These are phyloP conservation scores for Stercorarius parasiticus DNA, from an alignment of 2,113 vertebrate genomes.

Conservation along the genomic window DNA sequence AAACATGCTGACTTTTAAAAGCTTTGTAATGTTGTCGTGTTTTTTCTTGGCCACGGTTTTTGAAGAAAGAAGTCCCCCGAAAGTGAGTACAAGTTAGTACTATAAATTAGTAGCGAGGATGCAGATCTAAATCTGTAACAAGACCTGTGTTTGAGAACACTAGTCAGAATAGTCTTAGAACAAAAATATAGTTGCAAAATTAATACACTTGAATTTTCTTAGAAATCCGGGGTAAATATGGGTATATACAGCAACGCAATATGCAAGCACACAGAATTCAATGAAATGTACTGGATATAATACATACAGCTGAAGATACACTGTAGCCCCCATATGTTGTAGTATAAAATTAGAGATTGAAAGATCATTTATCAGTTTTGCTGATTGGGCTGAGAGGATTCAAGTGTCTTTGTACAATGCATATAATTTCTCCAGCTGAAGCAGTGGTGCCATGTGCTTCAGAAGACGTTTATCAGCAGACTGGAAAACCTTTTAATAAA, in stretches of 20 bases:
- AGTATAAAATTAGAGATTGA: not conserved
- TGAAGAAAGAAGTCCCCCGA: not conserved
- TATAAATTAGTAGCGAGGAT: not conserved
- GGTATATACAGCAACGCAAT: not conserved
- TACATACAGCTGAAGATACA: not conserved
- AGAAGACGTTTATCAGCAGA: slow-evolving; percentile 1
- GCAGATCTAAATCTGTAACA: not conserved
- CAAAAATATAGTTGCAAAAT: not conserved
- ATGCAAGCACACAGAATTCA: not conserved
- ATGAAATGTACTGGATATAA: not conserved
- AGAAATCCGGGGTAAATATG: not conserved
- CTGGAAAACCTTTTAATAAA: not conserved
- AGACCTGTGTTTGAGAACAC: not conserved
- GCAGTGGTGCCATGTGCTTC: not conserved
- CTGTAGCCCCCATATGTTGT: not conserved
- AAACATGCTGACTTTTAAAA: not conserved
- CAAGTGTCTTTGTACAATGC: not conserved
- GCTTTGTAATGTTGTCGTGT: not conserved
- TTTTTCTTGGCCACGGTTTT: not conserved
- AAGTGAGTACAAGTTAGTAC: not conserved
- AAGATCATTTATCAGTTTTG: slow-evolving; percentile 10
- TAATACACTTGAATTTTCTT: not conserved
- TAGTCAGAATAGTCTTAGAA: not conserved
- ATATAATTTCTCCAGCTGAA: slow-evolving; percentile 6
- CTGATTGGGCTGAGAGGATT: slow-evolving; percentile 13